phyloP scores from a whole-genome alignment of 2,888 invertebrate species.

The Periphyllus acericola region DNA sequence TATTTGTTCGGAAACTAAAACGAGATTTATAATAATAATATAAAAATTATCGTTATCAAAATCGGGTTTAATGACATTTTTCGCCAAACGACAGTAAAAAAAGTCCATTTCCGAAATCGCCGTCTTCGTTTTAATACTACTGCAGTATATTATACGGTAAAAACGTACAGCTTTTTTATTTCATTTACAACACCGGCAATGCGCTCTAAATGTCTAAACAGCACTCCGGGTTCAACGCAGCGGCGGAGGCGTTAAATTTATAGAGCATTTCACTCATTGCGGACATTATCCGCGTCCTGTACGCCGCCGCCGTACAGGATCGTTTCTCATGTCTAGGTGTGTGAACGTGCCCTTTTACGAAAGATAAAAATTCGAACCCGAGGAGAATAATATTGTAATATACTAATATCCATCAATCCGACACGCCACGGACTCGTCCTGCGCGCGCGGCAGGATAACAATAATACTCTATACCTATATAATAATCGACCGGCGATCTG shows the following conservation, averaged over 20 bases:
- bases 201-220: conserved; percentile 48
- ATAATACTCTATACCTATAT: background rate
- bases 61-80: conserved; percentile 9
- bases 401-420: conserved; percentile 33
- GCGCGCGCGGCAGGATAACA: conserved; percentile 4
- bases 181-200: conserved; percentile 45
- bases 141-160: background rate
- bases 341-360: conserved; percentile 52
- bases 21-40: background rate
- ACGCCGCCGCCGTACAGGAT: background rate
- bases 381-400: background rate
- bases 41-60: conserved; percentile 21
- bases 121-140: background rate
- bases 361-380: conserved; percentile 20
- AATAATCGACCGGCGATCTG: conserved; percentile 48
- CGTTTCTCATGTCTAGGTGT: conserved; percentile 45
- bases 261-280: conserved; percentile 42
- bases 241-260: conserved; percentile 58
- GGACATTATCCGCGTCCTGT: background rate
- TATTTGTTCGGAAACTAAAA: background rate
- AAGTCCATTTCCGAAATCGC: conserved; percentile 11
- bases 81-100: conserved; percentile 16
- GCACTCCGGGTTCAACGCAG: conserved; percentile 23
- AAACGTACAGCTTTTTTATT: background rate
- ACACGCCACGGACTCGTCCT: conserved; percentile 27